phyloP scores from a whole-genome alignment of 2,888 invertebrate genomes.

The Campoplex capitator region DNA sequence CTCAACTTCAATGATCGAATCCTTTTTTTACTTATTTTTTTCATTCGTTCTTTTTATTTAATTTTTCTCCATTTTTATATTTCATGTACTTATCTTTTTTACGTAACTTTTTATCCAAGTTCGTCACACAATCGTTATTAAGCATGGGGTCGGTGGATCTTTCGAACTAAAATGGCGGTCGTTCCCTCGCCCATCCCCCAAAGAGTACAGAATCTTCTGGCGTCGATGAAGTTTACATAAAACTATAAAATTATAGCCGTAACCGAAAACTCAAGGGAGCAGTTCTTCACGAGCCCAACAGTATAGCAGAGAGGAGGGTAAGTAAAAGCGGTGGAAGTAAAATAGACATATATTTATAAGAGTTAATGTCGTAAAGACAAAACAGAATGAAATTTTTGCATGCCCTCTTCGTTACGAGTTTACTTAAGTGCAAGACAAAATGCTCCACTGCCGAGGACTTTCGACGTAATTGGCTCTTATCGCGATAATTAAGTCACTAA shows the following conservation, averaged over 20 bases:
- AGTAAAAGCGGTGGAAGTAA: conserved; percentile 29
- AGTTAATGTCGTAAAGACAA: conserved; percentile 64
- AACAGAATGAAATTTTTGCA: conserved; percentile 64
- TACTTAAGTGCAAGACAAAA: conserved; percentile 80
- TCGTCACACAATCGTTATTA: conserved; percentile 81
- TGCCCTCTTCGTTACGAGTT: conserved; percentile 52
- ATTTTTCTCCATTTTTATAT: neutral
- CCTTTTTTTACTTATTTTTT: no score
- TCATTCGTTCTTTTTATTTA: no score
- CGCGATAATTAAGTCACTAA: conserved; percentile 63
- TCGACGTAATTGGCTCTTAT: conserved; percentile 59
- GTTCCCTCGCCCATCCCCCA: neutral
- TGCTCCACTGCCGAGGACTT: conserved; percentile 70
- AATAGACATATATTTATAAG: conserved; percentile 28
- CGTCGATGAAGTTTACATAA: conserved; percentile 84
- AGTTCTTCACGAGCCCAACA: conserved; percentile 33
- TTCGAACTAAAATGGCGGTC: conserved; percentile 52
- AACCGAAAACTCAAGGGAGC: conserved; percentile 72
- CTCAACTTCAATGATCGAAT: no score
- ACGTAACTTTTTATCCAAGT: conserved; percentile 66
- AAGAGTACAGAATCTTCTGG: neutral
- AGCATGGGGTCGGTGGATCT: conserved; percentile 73
- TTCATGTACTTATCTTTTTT: neutral
- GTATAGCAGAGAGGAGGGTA: conserved; percentile 26
- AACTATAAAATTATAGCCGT: conserved; percentile 83